These are phyloP conservation scores for Todiramphus chloris DNA, from an alignment of 2,113 vertebrate genomes.

Conservation along the genomic window DNA sequence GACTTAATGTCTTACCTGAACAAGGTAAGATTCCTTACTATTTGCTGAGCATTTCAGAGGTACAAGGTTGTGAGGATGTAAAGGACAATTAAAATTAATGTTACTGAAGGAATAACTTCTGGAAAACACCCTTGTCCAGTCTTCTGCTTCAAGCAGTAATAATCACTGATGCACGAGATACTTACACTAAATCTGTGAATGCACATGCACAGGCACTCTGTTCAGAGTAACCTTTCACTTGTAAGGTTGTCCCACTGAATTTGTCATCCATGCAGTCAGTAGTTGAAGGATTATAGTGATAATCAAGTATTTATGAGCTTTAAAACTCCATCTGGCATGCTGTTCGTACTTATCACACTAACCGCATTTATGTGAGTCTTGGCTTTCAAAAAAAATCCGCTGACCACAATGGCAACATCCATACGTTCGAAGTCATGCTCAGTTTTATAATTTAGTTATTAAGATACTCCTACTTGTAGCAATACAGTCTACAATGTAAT, in stretches of 20 bases:
- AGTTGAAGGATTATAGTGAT: neutral
- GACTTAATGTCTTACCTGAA: neutral
- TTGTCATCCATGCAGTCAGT: neutral
- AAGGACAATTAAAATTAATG: neutral
- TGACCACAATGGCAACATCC: rapidly evolving
- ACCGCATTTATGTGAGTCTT: neutral
- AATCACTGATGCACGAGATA: neutral
- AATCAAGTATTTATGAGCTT: neutral
- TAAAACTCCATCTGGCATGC: neutral
- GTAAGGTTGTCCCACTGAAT: neutral
- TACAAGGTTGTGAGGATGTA: neutral
- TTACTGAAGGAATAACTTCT: neutral
- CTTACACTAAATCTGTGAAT: neutral
- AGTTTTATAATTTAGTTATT: neutral
- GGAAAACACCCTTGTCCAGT: neutral
- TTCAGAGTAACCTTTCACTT: neutral
- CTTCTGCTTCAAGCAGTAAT: neutral
- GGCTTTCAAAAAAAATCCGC: neutral
- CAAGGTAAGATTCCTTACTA: neutral
- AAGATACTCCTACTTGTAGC: neutral
- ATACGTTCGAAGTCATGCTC: neutral
- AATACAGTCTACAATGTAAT: neutral
- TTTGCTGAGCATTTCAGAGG: neutral
- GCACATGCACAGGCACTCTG: rapidly evolving
- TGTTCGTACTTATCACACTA: neutral